phyloP scores from a whole-genome alignment of 2,113 vertebrate genomes.

The Paralichthys olivaceus region DNA sequence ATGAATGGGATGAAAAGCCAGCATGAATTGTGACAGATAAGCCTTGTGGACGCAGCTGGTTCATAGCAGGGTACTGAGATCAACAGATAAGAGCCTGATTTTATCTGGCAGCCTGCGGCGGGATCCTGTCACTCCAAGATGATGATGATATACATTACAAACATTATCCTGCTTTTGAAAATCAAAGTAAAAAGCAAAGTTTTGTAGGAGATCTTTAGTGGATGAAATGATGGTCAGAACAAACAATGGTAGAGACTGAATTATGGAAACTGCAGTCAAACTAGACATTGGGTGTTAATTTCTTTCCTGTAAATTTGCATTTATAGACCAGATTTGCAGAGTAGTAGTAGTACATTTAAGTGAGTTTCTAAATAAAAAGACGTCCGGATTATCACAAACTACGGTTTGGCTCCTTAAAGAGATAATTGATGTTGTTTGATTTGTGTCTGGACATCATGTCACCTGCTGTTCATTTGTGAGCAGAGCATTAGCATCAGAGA shows the following conservation, averaged over 20 bases:
- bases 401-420: constrained; percentile 37
- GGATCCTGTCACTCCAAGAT: constrained; percentile 11
- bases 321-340: neutral
- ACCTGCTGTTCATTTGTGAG: constrained; percentile 47
- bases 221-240: constrained; percentile 8
- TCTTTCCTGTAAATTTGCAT: no score
- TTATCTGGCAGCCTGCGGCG: constrained; percentile 37
- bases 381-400: neutral
- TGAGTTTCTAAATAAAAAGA: constrained; percentile 13
- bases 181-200: neutral
- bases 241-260: neutral
- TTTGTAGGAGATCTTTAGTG: neutral
- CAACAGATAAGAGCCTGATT: constrained; percentile 38
- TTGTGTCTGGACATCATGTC: constrained; percentile 45
- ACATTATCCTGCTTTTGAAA: neutral
- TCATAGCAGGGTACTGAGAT: constrained; percentile 35
- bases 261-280: neutral
- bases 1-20: constrained; percentile 50
- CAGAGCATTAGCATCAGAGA: constrained; percentile 64
- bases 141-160: neutral
- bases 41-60: constrained; percentile 40
- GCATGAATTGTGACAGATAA: constrained; percentile 50
- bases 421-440: constrained; percentile 58
- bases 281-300: neutral
- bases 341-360: no score